Conservation (phyloP, 1,140 invertebrate species). For the Lineus longissimus region DNA sequence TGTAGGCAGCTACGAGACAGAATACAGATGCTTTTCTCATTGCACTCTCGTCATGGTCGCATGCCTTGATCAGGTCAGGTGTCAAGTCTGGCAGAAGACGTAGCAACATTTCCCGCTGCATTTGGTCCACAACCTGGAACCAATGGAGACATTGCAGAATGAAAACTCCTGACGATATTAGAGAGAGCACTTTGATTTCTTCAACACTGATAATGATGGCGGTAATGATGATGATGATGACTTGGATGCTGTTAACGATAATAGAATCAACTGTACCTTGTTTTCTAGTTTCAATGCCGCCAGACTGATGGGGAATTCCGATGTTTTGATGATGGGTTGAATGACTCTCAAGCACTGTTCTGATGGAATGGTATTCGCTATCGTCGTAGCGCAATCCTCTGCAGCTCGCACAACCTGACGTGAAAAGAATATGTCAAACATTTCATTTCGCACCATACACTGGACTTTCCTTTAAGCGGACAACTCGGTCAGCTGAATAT, state of each 20-base stretch:
- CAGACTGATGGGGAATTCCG: slow-evolving; percentile 78
- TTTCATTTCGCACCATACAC: neutral
- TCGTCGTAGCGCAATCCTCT: slow-evolving; percentile 67
- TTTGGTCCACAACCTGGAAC: slow-evolving; percentile 33
- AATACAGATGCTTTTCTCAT: slow-evolving; percentile 92
- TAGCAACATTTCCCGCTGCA: slow-evolving; percentile 64
- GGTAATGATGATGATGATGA: too few species aligned
- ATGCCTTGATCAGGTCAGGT: slow-evolving; percentile 82
- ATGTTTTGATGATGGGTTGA: slow-evolving; percentile 79
- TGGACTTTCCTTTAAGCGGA: too few species aligned
- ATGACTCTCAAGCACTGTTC: slow-evolving; percentile 66
- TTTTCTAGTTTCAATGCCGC: slow-evolving; percentile 90
- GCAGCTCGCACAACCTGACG: slow-evolving; percentile 59
- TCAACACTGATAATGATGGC: too few species aligned
- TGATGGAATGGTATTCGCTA: slow-evolving; percentile 69
- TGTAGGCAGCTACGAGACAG: slow-evolving; percentile 88
- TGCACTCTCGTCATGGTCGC: slow-evolving; percentile 80
- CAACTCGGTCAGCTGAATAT: too few species aligned
- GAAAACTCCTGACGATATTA: neutral
- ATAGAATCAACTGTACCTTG: slow-evolving; percentile 65
- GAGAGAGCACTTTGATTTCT: slow-evolving; percentile 1
- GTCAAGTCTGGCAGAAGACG: slow-evolving; percentile 71
- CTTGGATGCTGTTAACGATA: too few species aligned
- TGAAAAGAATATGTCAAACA: slow-evolving; percentile 17
- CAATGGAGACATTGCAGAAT: too few species aligned